A percentile compares a stretch with the other conserved stretches of the same genome.
Conservation (phyloP, 2,888 invertebrate species). For the Lomographa bimaculata region DNA sequence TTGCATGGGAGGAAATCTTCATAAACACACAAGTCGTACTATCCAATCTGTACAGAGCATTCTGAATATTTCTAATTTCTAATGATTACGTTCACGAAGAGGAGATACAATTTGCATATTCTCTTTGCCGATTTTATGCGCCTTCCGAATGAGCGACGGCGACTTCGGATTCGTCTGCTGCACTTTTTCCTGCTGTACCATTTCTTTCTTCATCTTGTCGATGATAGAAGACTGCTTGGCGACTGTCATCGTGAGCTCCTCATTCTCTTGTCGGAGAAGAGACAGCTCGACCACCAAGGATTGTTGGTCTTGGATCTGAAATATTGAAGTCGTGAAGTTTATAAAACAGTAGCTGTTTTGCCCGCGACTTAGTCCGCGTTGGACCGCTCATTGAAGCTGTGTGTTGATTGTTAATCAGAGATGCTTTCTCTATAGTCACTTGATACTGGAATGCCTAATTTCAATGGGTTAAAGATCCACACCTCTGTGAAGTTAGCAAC, state of each 20-base stretch:
- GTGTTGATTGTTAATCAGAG: no score
- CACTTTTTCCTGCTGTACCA: slow-evolving; percentile 56
- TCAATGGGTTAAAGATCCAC: no score
- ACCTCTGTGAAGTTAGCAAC: no score
- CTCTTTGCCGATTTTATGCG: slow-evolving; percentile 72
- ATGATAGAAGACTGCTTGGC: slow-evolving; percentile 73
- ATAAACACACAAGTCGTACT: no score
- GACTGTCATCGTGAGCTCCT: slow-evolving; percentile 68
- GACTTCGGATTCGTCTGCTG: slow-evolving; percentile 68
- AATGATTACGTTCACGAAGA: slow-evolving; percentile 69
- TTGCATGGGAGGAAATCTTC: no score
- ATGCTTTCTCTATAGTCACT: no score
- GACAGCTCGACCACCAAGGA: slow-evolving; percentile 74
- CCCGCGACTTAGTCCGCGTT: no score
- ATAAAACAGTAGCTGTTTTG: no score
- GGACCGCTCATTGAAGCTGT: no score
- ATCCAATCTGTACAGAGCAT: no score
- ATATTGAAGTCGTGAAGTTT: slow-evolving; percentile 1
- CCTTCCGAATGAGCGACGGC: slow-evolving; percentile 64
- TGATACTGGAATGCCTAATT: no score
- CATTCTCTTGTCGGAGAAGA: slow-evolving; percentile 74
- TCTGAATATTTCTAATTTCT: no score
- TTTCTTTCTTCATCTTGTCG: slow-evolving; percentile 71
- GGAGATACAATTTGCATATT: slow-evolving; percentile 72
- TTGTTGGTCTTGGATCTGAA: slow-evolving; percentile 76